These are phyloP conservation scores for Phorcus lineatus DNA, from an alignment of 2,888 invertebrate genomes.

Conservation along the genomic window DNA sequence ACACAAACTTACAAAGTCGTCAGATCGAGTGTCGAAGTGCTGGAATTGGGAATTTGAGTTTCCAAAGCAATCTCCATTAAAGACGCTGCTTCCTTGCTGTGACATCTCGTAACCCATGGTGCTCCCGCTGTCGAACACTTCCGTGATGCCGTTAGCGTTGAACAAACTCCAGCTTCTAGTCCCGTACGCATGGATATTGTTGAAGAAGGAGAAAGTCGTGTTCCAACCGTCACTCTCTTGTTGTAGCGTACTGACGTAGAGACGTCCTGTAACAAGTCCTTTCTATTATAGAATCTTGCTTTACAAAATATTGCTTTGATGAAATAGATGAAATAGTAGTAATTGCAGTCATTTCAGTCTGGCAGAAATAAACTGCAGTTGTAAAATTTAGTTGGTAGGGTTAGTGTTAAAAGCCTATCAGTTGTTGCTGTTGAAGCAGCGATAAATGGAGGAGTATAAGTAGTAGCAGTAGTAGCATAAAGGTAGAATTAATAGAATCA, in stretches of 20 bases:
- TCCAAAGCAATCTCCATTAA: conserved; percentile 42
- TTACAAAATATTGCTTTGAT: no score
- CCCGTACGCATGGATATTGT: conserved; percentile 37
- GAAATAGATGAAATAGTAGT: no score
- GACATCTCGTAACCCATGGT: conserved; percentile 40
- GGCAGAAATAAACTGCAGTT: no score
- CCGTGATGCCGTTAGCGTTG: conserved; percentile 40
- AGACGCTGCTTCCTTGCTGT: conserved; percentile 38
- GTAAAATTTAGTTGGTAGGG: no score
- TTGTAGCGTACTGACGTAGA: not conserved
- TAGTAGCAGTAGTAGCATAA: not conserved
- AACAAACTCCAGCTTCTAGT: conserved; percentile 52
- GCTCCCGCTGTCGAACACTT: conserved; percentile 52
- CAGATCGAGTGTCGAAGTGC: conserved; percentile 5
- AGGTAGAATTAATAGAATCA: not conserved
- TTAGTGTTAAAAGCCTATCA: no score
- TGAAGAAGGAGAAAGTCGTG: not conserved
- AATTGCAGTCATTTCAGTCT: no score
- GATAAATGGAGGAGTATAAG: no score
- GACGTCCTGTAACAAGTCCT: not conserved
- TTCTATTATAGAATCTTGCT: no score
- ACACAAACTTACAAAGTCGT: not conserved
- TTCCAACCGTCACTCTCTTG: conserved; percentile 9
- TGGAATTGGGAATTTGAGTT: not conserved
- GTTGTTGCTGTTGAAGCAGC: no score